Conservation (phyloP, 2,797 vertebrate species). For the Siniperca obscura region DNA sequence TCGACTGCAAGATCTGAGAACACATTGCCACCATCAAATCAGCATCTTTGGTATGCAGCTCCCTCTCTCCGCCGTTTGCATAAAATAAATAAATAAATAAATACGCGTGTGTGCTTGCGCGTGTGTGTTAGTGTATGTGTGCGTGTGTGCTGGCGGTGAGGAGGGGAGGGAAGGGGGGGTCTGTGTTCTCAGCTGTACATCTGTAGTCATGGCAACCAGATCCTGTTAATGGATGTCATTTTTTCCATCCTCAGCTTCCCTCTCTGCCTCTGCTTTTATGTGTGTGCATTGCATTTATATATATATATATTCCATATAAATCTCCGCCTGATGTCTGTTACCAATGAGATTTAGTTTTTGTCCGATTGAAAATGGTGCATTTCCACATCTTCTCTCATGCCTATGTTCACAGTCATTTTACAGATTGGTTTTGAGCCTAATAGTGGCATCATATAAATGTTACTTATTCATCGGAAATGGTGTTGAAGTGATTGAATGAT, state of each 20-base stretch:
- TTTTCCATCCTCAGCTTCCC: constrained; percentile 74
- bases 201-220: constrained; percentile 95
- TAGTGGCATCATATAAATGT: background rate
- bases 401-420: background rate
- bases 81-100: constrained; percentile 9
- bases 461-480: constrained; percentile 8
- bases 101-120: constrained; percentile 35
- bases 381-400: constrained; percentile 22
- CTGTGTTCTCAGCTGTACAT: constrained; percentile 85
- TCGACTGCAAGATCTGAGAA: constrained; percentile 94
- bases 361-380: constrained; percentile 34
- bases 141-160: constrained; percentile 60
- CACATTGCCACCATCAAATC: constrained; percentile 96
- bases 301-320: constrained; percentile 41
- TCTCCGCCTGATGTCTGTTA: constrained; percentile 21
- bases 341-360: constrained; percentile 21
- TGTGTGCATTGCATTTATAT: constrained; percentile 55
- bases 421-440: constrained; percentile 1
- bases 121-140: constrained; percentile 16
- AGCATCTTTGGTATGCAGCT: constrained; percentile 95
- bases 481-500: background rate
- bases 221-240: constrained; percentile 86
- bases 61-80: constrained; percentile 42
- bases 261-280: constrained; percentile 66
- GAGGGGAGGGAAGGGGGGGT: constrained; percentile 63